Evolutionary conservation across 1,140 invertebrate species (phyloP).

Genomic region (Solen grandis): DNA sequence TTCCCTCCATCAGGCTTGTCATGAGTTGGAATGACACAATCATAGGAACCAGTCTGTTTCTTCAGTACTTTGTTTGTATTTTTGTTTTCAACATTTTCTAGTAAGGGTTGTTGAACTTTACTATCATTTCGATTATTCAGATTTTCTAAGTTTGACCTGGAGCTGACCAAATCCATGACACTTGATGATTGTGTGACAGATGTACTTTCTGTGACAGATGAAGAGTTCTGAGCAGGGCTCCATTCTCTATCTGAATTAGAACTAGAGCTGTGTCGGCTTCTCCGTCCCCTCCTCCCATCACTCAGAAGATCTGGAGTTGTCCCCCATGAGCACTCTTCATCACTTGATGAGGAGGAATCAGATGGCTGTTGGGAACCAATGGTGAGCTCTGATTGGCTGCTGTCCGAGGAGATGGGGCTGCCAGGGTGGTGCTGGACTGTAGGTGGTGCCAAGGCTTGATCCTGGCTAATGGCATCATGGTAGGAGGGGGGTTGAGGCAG

Average conservation of each 20-base stretch:
- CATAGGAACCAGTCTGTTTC: no score
- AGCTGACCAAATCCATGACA: no score
- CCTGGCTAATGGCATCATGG: background rate
- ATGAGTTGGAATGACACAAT: no score
- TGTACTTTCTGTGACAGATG: background rate
- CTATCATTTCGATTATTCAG: no score
- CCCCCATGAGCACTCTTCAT: background rate
- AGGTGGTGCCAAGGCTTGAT: background rate
- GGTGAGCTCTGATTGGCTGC: conserved; percentile 49
- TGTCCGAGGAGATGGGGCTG: conserved; percentile 41
- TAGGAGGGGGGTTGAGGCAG: conserved; percentile 43
- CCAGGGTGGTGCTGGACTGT: conserved; percentile 1
- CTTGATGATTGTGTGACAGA: background rate
- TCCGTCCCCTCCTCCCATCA: conserved; percentile 28
- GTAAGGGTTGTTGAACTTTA: no score
- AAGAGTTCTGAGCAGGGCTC: background rate
- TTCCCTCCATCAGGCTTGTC: no score
- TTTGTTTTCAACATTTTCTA: no score
- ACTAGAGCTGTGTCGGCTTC: conserved; percentile 26
- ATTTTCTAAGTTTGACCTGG: no score
- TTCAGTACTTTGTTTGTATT: no score
- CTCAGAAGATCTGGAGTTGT: background rate
- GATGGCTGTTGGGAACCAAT: conserved; percentile 25
- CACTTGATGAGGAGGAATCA: conserved; percentile 48
- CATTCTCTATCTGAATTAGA: conserved; percentile 14